A percentile compares a stretch with the other conserved stretches of the same genome.
Conservation (phyloP, 2,888 invertebrate species). For the Troides oblongomaculatus region DNA sequence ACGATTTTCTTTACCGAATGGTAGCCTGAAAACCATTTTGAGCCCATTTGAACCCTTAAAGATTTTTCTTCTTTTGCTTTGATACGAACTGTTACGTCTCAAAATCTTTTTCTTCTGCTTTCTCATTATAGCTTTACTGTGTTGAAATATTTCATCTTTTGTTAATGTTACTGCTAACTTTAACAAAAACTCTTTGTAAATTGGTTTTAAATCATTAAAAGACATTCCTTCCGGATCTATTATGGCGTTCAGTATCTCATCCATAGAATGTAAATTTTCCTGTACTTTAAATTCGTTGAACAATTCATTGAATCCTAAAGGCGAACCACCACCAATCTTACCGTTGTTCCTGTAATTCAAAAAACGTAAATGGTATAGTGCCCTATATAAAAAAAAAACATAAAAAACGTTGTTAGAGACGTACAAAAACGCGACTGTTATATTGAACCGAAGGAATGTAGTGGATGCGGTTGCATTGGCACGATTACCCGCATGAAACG, state of each 20-base stretch:
- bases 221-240: conserved; percentile 96
- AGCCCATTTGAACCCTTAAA: conserved; percentile 81
- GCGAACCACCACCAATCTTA: conserved; percentile 86
- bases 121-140: conserved; percentile 94
- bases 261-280: conserved; percentile 92
- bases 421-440: conserved; percentile 42
- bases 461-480: conserved; percentile 64
- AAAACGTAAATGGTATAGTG: conserved; percentile 15
- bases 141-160: conserved; percentile 94
- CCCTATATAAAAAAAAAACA: neutral
- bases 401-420: conserved; percentile 29
- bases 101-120: conserved; percentile 87
- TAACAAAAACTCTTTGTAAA: conserved; percentile 93
- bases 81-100: conserved; percentile 76
- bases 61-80: conserved; percentile 80
- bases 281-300: conserved; percentile 93
- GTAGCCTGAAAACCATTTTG: conserved; percentile 83
- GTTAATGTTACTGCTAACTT: conserved; percentile 93
- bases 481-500: conserved; percentile 66
- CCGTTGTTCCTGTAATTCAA: conserved; percentile 79
- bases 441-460: conserved; percentile 62
- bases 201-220: conserved; percentile 94
- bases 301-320: conserved; percentile 91
- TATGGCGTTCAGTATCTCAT: conserved; percentile 92
- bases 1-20: conserved; percentile 70